These are phyloP conservation scores for Brachionus rubens DNA, from an alignment of 1,140 invertebrate genomes.

Conservation along the genomic window DNA sequence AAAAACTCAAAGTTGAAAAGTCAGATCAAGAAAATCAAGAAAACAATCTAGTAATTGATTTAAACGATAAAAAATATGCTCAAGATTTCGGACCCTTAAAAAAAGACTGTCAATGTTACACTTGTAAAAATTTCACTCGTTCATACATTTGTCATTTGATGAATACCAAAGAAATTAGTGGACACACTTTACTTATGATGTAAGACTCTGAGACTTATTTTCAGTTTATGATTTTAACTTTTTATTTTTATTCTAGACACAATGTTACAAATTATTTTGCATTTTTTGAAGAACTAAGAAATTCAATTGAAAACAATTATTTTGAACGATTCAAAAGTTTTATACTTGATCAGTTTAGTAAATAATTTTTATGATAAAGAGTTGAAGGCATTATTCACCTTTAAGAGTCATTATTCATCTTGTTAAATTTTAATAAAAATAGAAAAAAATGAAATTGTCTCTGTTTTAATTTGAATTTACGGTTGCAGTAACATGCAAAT, in stretches of 20 bases:
- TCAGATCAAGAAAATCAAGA: neutral
- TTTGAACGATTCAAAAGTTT: constrained; percentile 34
- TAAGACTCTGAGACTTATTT: neutral
- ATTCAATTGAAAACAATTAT: constrained; percentile 25
- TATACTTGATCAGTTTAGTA: constrained; percentile 9
- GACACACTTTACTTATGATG: constrained; percentile 39
- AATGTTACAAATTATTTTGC: constrained; percentile 30
- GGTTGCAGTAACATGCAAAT: neutral
- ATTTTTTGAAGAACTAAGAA: constrained; percentile 38
- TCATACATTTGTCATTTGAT: constrained; percentile 34
- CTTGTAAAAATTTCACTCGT: constrained; percentile 34
- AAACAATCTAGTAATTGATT: constrained; percentile 3
- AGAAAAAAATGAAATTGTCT: too few relatives aligned
- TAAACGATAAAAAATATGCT: constrained; percentile 43
- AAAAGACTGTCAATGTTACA: constrained; percentile 25
- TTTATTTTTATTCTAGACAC: constrained; percentile 1
- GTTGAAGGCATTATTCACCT: too few relatives aligned
- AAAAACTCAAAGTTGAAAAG: constrained; percentile 14
- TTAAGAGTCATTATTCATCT: too few relatives aligned
- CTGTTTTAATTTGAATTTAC: neutral
- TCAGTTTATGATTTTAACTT: neutral
- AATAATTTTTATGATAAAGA: neutral
- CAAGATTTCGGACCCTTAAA: constrained; percentile 17
- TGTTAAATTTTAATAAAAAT: too few relatives aligned
- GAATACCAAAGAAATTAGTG: constrained; percentile 42